A percentile compares a stretch with the other conserved stretches of the same genome.
phyloP scores from a whole-genome alignment of 2,113 vertebrate genomes.

The Galemys pyrenaicus region DNA sequence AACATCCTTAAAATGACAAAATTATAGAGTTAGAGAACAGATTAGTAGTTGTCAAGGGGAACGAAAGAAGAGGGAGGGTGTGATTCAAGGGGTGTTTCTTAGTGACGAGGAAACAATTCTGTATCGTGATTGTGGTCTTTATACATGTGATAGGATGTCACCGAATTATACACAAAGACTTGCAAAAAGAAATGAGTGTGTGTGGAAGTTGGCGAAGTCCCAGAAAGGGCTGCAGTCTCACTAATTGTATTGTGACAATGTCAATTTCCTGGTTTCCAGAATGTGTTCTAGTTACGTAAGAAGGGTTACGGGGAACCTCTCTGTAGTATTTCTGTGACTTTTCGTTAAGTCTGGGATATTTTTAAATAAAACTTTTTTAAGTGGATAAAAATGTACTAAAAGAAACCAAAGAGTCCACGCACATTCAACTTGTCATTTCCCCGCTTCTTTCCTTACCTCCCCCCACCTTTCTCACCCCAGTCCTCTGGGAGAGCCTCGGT shows the following conservation, averaged over 20 bases:
- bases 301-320: background rate
- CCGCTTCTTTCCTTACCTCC: background rate
- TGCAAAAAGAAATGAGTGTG: background rate
- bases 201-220: background rate
- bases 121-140: background rate
- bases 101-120: background rate
- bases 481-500: too few species aligned
- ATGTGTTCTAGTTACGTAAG: background rate
- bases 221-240: background rate
- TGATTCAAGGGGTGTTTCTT: background rate
- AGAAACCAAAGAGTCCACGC: background rate
- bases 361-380: background rate
- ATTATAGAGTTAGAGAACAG: slow-evolving; percentile 30
- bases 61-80: background rate
- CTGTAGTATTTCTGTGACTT: background rate
- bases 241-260: background rate
- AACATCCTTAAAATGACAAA: slow-evolving; percentile 18
- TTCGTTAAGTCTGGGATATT: background rate
- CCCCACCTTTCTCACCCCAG: background rate
- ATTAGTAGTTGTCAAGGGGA: slow-evolving; percentile 24
- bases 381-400: background rate
- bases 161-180: slow-evolving; percentile 15
- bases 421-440: background rate
- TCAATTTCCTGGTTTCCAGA: background rate
- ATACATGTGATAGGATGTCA: slow-evolving; percentile 24